Base-by-base conservation (phyloP, 2,888 invertebrate genomes). In the Heteropelma amictum region DNA sequence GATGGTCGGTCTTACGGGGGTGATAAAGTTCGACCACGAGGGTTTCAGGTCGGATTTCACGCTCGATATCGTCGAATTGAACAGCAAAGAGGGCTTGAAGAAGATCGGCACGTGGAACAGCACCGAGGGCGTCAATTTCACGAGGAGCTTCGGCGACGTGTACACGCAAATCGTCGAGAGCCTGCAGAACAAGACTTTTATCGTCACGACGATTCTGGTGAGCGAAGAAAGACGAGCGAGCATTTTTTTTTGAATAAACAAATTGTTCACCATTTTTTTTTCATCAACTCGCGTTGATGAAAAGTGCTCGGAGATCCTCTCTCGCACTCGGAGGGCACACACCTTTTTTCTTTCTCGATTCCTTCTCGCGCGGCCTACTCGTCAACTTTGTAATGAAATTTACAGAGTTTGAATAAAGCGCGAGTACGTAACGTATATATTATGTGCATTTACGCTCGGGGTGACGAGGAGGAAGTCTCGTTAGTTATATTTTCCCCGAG, bases 1-100 rank as follows among this genome's bases (percentile, higher is more conserved):
- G 91, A 96, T 97, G 93, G 93, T 94, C 82, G 98, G 98, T n/a
- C 90, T 97, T 81, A 97, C 97, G 0, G 98, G 98, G 78, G 93
- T 95, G 69, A 97, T 98, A 84, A 96, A 96, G 90, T 97, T 98
- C 89, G 97, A 98, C 90, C 95, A 96, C 89, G 95, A 96, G 90
- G 98, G 98, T 64, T 96, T 97, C 89, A 92, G 98, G 73, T 95
- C 96, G 49, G 95, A 97, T 89, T 97, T 98, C 87, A 93, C 95
- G 78, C 91, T 98, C 81, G 98, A 98, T 87, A 95, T 98, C 81
- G 94, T 98, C 78, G 97, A 98, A 89, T 91, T 98, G 78, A 89
- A 88, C 76, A 95, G 94, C 64, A 93, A 96, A 81, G 93, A 94
- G 71, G 97, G 97, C 0, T 90, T 97, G 61, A 93, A 94, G 84